A percentile compares a stretch with the other conserved stretches of the same genome.
Conservation (phyloP, 2,113 vertebrate species). For the Bolborhynchus lineola region DNA sequence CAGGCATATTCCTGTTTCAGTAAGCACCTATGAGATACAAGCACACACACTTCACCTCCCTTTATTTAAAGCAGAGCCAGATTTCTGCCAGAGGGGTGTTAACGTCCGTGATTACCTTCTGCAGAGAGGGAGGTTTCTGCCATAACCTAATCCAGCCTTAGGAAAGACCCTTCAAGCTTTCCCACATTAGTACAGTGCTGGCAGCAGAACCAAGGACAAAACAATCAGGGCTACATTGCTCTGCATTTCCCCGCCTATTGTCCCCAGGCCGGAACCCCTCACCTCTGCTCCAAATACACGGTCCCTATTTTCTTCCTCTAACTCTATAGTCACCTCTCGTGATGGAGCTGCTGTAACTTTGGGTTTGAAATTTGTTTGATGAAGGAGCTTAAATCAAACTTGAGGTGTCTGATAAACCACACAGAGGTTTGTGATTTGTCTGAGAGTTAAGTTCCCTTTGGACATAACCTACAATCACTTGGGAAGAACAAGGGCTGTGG, state of each 20-base stretch:
- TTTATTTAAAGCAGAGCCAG: neutral
- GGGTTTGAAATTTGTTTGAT: neutral
- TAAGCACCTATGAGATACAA: neutral
- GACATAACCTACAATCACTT: fast-evolving
- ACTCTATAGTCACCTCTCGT: neutral
- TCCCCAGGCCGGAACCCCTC: neutral
- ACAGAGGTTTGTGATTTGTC: fast-evolving
- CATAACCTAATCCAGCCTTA: neutral
- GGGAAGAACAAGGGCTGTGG: neutral
- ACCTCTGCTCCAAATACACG: neutral
- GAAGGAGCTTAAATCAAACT: neutral
- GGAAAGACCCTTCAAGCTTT: neutral
- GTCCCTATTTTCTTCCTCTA: neutral
- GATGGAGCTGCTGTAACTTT: neutral
- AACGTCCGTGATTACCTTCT: neutral
- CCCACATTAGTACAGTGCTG: neutral
- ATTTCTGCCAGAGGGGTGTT: neutral
- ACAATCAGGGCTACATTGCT: neutral
- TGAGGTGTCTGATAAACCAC: neutral
- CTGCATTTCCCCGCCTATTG: neutral
- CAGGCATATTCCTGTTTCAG: neutral
- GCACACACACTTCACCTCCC: neutral
- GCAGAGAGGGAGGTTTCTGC: neutral
- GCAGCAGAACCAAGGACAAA: neutral
- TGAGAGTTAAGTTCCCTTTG: neutral